Percentiles rank a stretch among this genome's conserved stretches.
Conservation (phyloP, 2,888 invertebrate genomes). For the Tiphia femorata region DNA sequence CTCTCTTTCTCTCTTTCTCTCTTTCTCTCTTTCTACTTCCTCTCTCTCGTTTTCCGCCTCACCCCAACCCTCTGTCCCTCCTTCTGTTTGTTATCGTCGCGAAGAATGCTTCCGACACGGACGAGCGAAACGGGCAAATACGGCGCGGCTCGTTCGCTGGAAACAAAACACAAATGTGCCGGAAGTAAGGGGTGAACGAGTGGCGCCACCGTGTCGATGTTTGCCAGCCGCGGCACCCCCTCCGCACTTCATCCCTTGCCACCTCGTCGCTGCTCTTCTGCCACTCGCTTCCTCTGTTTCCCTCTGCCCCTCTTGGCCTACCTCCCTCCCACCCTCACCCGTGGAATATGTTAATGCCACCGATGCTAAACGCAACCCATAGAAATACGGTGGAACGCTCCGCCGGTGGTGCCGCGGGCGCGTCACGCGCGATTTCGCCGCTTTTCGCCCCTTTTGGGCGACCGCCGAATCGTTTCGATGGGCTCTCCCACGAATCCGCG, state of each 20-base stretch:
- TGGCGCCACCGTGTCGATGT: constrained; percentile 60
- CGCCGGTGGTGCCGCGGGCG: no score
- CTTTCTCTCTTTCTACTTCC: background rate
- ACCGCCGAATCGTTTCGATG: constrained; percentile 10
- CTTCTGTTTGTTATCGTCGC: background rate
- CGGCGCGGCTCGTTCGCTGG: constrained; percentile 51
- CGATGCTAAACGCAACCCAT: constrained; percentile 34
- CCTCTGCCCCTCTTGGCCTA: background rate
- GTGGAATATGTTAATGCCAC: constrained; percentile 56
- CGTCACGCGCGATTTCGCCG: constrained; percentile 42
- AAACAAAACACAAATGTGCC: constrained; percentile 64
- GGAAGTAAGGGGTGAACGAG: constrained; percentile 61
- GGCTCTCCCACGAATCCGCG: no score
- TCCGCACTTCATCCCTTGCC: constrained; percentile 7
- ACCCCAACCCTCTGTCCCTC: no score
- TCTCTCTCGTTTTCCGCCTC: no score
- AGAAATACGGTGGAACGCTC: constrained; percentile 26
- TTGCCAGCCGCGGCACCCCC: constrained; percentile 28
- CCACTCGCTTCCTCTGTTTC: background rate
- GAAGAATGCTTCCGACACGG: constrained; percentile 10
- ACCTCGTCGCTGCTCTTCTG: background rate
- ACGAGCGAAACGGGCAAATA: constrained; percentile 26
- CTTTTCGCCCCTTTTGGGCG: constrained; percentile 26
- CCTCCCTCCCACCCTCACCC: constrained; percentile 11
- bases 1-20: constrained; percentile 2